Base-by-base conservation (phyloP, 2,888 invertebrate species). In the Tetramorium bicarinatum region DNA sequence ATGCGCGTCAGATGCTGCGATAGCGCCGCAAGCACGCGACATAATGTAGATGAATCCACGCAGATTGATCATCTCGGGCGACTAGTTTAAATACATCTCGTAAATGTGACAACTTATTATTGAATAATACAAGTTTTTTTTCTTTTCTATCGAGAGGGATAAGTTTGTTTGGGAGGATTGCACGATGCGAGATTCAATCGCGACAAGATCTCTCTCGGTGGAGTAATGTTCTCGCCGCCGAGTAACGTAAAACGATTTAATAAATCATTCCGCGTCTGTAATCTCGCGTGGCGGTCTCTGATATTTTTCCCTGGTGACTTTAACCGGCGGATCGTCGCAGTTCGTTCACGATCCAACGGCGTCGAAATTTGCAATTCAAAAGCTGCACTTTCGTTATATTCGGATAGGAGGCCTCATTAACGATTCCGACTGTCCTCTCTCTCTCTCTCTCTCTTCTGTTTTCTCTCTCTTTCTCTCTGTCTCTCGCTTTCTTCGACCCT, bases 331-430 rank as follows among this genome's bases (percentile, higher is more conserved):
- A 67, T 44, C 49, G 62, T 54, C 67, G 52, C 75, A 67, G 71
- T 76, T 85, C 81, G 61, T 69, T 66, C 69, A 44, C 59, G 66
- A 34, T 69, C 56, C 52, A n/a, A 25, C 69, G 21, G 11, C 66
- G 61, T 72, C 76, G 84, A 66, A 85, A 91, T 91, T 80, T 91
- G 89, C 87, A 90, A 90, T 91, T 90, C 89, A 89, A 86, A 85
- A 79, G 76, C 76, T 56, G 82, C 84, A 85, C 89, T 82, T 79
- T 82, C 34, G 86, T 90, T 90, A 84, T 66, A 86, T 85, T 59
- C 84, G 84, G 84, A 62, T 74, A 79, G 82, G 80, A 85, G 82
- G 89, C 66, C 87, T 90, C 90, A 90, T 90, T 87, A 90, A 89
- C 84, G 86, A 90, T 90, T 90, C 87, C 83, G 80, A 38, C 72